A percentile compares a stretch with the other conserved stretches of the same genome.
phyloP scores from a whole-genome alignment of 2,888 invertebrate genomes.

The Cryptocheilus praepositus region DNA sequence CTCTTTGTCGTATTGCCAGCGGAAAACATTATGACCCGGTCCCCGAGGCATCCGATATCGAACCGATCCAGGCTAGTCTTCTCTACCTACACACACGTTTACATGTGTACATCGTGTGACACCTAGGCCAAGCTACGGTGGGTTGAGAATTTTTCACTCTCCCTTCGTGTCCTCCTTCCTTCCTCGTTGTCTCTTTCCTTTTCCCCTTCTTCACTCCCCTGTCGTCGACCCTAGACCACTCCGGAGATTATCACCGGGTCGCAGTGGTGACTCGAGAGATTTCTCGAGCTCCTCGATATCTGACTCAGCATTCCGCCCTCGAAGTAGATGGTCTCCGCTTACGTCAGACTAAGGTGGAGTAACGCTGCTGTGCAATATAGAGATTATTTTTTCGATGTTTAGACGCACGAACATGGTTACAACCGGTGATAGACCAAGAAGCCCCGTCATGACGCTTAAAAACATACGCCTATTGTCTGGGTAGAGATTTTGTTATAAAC shows the following conservation, averaged over 20 bases:
- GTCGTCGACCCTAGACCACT: neutral
- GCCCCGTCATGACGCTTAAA: too few species aligned
- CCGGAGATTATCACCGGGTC: too few species aligned
- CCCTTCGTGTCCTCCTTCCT: neutral
- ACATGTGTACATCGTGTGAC: neutral
- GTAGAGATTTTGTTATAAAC: too few species aligned
- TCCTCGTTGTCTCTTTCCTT: slow-evolving; percentile 1
- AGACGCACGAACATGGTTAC: too few species aligned
- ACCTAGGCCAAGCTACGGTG: slow-evolving; percentile 1
- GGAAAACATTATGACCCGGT: slow-evolving; percentile 50
- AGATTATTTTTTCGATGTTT: too few species aligned
- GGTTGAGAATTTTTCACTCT: slow-evolving; percentile 1
- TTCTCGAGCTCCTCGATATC: slow-evolving; percentile 30
- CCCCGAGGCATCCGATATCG: slow-evolving; percentile 50
- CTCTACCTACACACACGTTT: slow-evolving; percentile 42
- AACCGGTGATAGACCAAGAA: too few species aligned
- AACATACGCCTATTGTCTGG: too few species aligned
- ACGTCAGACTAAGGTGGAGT: too few species aligned
- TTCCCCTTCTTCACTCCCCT: slow-evolving; percentile 2
- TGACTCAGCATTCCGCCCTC: slow-evolving; percentile 50
- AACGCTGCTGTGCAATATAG: too few species aligned
- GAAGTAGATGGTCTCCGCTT: slow-evolving; percentile 21
- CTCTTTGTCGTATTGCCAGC: slow-evolving; percentile 29
- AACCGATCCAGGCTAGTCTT: slow-evolving; percentile 33
- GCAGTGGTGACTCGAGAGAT: slow-evolving; percentile 27